Percentiles rank a stretch among this genome's conserved stretches.
phyloP scores from a whole-genome alignment of 2,797 vertebrate species.

The Malurus leucopterus region DNA sequence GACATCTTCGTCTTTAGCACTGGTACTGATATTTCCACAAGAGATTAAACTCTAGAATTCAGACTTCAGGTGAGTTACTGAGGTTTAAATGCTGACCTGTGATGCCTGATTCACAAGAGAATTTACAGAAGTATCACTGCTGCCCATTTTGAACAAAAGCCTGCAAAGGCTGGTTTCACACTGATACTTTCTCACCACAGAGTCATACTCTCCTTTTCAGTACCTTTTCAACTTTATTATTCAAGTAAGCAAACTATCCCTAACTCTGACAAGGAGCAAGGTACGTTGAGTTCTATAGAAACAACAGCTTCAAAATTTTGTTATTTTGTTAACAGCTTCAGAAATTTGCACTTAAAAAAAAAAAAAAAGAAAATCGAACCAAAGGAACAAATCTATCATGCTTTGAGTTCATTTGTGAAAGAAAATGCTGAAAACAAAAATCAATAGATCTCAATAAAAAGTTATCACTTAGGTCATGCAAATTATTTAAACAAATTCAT shows the following conservation, averaged over 20 bases:
- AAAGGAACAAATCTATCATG: accelerated
- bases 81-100: not conserved
- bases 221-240: not conserved
- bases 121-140: not conserved
- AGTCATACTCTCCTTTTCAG: not conserved
- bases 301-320: no score
- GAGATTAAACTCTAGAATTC: not conserved
- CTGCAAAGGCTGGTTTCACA: not conserved
- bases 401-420: not conserved
- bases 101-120: not conserved
- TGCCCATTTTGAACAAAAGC: not conserved
- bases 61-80: not conserved
- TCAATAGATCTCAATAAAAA: not conserved
- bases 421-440: not conserved
- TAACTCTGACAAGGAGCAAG: not conserved
- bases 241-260: not conserved
- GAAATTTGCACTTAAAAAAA: not conserved
- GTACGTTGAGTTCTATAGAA: not conserved
- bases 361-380: no score
- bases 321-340: not conserved
- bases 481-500: not conserved
- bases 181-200: not conserved
- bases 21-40: not conserved
- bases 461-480: not conserved
- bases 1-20: not conserved